Evolutionary conservation across 2,888 invertebrate genomes (phyloP).

Genomic region (Tipula lateralis): DNA sequence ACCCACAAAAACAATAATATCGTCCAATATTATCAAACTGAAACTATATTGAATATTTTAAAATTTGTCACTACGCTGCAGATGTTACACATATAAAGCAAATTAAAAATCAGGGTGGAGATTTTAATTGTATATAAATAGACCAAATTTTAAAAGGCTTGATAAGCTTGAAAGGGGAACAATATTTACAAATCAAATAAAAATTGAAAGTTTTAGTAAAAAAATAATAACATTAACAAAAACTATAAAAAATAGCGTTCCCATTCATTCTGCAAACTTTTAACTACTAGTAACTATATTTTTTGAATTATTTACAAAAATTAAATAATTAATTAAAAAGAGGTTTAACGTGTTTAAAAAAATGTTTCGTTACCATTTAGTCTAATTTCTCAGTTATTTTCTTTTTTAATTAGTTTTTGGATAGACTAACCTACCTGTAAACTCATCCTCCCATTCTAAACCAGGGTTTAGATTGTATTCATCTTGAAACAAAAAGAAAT

Average conservation of each 20-base stretch:
- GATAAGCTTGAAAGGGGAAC: not conserved
- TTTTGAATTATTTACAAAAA: conserved; percentile 11
- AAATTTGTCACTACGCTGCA: not conserved
- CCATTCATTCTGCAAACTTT: conserved; percentile 24
- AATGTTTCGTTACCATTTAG: conserved; percentile 25
- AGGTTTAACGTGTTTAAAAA: conserved; percentile 12
- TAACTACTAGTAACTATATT: not conserved
- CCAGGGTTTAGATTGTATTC: conserved; percentile 99
- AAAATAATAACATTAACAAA: not conserved
- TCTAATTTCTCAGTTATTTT: conserved; percentile 6
- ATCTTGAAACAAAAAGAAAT: conserved; percentile 70
- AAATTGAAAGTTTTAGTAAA: not conserved
- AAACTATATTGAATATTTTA: not conserved
- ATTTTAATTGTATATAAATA: not conserved
- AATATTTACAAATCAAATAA: not conserved
- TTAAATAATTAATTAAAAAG: conserved; percentile 6
- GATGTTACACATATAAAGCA: not conserved
- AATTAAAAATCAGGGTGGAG: conserved; percentile 9
- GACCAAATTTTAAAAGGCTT: not conserved
- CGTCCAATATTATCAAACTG: not conserved
- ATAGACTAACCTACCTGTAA: conserved; percentile 84
- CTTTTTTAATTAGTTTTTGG: conserved; percentile 39
- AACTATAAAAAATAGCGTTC: conserved; percentile 2
- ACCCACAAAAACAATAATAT: not conserved
- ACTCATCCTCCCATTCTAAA: conserved; percentile 99